A percentile compares a stretch with the other conserved stretches of the same genome.
These are phyloP conservation scores for Chelmon rostratus DNA, from an alignment of 2,797 vertebrate species.

Conservation along the genomic window DNA sequence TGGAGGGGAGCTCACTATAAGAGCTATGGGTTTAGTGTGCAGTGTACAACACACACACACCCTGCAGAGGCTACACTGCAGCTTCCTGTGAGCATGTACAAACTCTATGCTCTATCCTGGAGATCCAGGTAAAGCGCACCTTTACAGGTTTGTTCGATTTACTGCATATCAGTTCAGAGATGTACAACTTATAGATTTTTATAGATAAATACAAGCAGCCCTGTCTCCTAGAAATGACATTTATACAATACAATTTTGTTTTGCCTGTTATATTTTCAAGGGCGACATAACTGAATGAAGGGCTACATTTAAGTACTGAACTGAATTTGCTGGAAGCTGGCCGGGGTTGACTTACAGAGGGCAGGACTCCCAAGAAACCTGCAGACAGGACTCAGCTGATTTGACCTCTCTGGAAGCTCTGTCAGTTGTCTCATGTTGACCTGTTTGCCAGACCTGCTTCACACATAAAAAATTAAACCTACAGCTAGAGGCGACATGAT, in stretches of 20 bases:
- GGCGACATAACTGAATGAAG: not conserved
- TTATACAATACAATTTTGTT: not conserved
- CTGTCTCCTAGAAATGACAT: not conserved
- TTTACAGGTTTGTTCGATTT: not conserved
- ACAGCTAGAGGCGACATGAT: rapidly evolving
- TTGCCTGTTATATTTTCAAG: not conserved
- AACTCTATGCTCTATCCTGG: not conserved
- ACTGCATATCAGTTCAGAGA: not conserved
- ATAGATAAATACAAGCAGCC: not conserved
- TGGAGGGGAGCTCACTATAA: constrained; percentile 32
- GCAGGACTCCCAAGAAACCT: no score
- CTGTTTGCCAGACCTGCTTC: not conserved
- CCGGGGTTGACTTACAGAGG: not conserved
- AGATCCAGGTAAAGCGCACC: not conserved
- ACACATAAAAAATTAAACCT: not conserved
- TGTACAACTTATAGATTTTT: not conserved
- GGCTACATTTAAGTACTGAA: not conserved
- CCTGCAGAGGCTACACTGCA: not conserved
- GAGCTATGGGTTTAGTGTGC: not conserved
- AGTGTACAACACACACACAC: constrained; percentile 8
- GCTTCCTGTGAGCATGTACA: not conserved
- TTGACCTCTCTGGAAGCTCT: no score
- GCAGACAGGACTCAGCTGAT: no score
- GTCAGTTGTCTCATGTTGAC: not conserved
- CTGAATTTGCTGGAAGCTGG: no score